These are phyloP conservation scores for Pangasianodon hypophthalmus DNA, from an alignment of 2,113 vertebrate species.

Conservation along the genomic window DNA sequence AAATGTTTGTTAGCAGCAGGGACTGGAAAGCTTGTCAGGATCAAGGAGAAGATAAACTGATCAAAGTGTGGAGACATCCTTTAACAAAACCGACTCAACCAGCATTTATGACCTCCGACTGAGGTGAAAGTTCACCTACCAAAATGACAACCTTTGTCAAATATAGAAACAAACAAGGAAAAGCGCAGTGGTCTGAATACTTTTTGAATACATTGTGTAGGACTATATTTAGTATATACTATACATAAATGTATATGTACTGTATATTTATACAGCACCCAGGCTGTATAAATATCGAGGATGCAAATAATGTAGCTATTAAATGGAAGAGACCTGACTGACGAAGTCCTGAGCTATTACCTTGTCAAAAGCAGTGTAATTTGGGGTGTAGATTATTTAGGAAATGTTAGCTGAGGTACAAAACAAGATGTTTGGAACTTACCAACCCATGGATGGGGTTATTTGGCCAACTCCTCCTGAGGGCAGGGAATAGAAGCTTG, in stretches of 20 bases:
- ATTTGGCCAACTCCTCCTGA: constrained; percentile 91
- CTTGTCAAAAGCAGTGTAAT: neutral
- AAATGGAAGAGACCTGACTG: neutral
- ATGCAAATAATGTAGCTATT: neutral
- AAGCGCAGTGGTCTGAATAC: neutral
- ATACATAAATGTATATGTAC: neutral
- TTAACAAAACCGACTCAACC: neutral
- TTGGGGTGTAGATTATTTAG: neutral
- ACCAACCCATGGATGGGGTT: constrained; percentile 95
- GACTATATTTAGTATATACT: neutral
- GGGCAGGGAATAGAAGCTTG: constrained; percentile 91
- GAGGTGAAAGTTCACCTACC: neutral
- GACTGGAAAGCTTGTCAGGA: neutral
- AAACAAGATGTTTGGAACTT: constrained; percentile 69
- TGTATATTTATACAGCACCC: neutral
- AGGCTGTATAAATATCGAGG: neutral
- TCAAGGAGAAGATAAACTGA: neutral
- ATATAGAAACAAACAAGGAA: neutral
- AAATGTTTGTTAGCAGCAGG: neutral
- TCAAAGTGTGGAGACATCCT: neutral
- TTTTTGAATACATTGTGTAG: neutral
- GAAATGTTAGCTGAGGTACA: neutral
- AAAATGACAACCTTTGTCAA: neutral
- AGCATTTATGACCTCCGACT: neutral
- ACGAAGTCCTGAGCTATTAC: neutral